Evolutionary conservation across 2,113 vertebrate genomes (phyloP), one percentile per base, ranked within the genome.

Genomic region (Semicossyphus pulcher): DNA sequence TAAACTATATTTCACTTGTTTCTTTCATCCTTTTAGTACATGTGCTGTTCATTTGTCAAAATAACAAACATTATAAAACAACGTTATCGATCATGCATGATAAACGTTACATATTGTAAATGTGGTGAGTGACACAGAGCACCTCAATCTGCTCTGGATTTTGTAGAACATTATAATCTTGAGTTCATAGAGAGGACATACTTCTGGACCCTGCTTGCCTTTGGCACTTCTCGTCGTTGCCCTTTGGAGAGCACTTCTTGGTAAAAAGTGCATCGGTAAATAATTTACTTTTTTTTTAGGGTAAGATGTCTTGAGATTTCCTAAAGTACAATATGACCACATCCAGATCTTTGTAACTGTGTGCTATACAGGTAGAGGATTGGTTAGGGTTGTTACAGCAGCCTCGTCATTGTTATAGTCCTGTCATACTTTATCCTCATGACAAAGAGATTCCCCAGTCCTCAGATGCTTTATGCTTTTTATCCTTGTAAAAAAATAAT

Each of bases 401-500:
- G 3, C 16, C 8, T 60, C 37, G 12, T 57, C 15, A 31, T 36
- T 52, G 8, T 20, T 11, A 4, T n/a, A 1, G n/a, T 12, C 8
- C 3, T 45, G 20, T 41, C 9, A 37, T 20, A 16, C n/a, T 37
- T 64, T 11, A 25, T 32, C 9, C 20, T 21, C n/a, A 20, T 42
- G 5, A 49, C 42, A 47, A 7, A 49, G 2, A 39, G 5, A 34
- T 53, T 20, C 25, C 28, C 20, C 28, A 37, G 26, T 61, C 54
- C 23, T 39, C 28, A n/a, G 14, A 58, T 28, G n/a, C 44, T 58
- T 42, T 25, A 44, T 59, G 21, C 70, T 66, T 56, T 21, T 11
- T 41, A 23, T 18, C 32, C 4, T 39, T 65, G 26, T 54, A 51
- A 56, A 65, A 7, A 63, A 60, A 47, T n/a, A 0, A 59, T 80